phyloP scores from a whole-genome alignment of 1,140 invertebrate genomes.

The Drosophila novamexicana region DNA sequence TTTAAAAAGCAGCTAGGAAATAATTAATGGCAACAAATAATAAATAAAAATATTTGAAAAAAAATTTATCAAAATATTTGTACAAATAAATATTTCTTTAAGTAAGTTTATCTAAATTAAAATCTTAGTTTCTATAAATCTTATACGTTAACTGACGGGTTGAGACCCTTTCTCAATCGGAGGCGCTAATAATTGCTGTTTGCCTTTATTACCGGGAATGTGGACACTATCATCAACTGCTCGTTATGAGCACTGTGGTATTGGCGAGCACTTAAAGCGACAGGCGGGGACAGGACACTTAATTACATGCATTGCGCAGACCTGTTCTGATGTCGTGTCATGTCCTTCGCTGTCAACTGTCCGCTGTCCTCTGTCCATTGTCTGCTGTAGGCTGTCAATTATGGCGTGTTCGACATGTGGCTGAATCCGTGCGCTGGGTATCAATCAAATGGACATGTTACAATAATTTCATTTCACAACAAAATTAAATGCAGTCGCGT shows the following conservation, averaged over 20 bases:
- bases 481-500: slow-evolving; percentile 77
- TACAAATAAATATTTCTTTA: not conserved
- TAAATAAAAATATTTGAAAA: too few relatives aligned
- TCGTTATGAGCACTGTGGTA: slow-evolving; percentile 50
- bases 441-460: slow-evolving; percentile 78
- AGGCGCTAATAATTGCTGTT: slow-evolving; percentile 26
- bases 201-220: slow-evolving; percentile 25
- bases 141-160: not conserved
- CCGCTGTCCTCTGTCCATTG: not conserved
- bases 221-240: slow-evolving; percentile 41
- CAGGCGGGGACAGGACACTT: slow-evolving; percentile 64
- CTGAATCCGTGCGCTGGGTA: slow-evolving; percentile 47
- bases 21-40: too few relatives aligned
- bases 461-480: slow-evolving; percentile 74
- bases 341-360: slow-evolving; percentile 12
- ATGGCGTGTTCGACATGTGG: slow-evolving; percentile 70
- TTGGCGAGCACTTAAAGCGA: slow-evolving; percentile 68
- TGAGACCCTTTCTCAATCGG: not conserved
- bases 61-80: too few relatives aligned
- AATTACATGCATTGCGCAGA: slow-evolving; percentile 64
- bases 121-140: not conserved
- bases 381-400: slow-evolving; percentile 65
- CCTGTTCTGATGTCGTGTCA: slow-evolving; percentile 41
- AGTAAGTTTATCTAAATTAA: not conserved
- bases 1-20: too few relatives aligned